Base-by-base conservation (phyloP, 2,888 invertebrate species). In the Branchellion lobata region DNA sequence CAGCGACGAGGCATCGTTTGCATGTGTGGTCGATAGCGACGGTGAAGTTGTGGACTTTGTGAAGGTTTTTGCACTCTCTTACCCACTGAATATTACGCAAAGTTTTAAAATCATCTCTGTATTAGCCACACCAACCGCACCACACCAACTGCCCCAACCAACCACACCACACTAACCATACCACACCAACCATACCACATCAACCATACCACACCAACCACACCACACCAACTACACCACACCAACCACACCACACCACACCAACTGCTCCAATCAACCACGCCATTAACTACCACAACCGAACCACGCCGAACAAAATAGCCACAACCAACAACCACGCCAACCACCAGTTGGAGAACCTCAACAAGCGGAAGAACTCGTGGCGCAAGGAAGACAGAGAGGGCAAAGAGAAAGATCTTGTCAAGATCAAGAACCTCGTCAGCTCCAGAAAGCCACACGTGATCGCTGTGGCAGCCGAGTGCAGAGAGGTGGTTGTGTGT, bases 41-140 rank as follows among this genome's bases (percentile, higher is more conserved):
- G 97, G 96, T 0, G 95, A 96, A 85, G 93, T 96, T 73, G 92
- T 92, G 0, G 98, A 98, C 87, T 94, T 94, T 86, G 88, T 97
- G 80, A 91, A 96, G 0, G 89, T 98, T 94, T 94, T 18, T 40
- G 14, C 40, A 8, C 40, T 40, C 40, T 40, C 40, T 40, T 14
- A 8, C 5, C 40, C 40, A 40, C n/a, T n/a, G n/a, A n/a, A n/a
- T n/a, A n/a, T n/a, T n/a, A n/a, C n/a, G n/a, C n/a, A n/a, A n/a
- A n/a, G n/a, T n/a, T n/a, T n/a, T n/a, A n/a, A n/a, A n/a, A n/a
- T n/a, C n/a, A n/a, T n/a, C n/a, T n/a, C n/a, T n/a, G n/a, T n/a
- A n/a, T n/a, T n/a, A n/a, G n/a, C n/a, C n/a, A n/a, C n/a, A n/a
- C n/a, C n/a, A n/a, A n/a, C n/a, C n/a, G n/a, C n/a, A n/a, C n/a